Base-by-base conservation (phyloP, 2,797 vertebrate species). In the Fringilla coelebs region DNA sequence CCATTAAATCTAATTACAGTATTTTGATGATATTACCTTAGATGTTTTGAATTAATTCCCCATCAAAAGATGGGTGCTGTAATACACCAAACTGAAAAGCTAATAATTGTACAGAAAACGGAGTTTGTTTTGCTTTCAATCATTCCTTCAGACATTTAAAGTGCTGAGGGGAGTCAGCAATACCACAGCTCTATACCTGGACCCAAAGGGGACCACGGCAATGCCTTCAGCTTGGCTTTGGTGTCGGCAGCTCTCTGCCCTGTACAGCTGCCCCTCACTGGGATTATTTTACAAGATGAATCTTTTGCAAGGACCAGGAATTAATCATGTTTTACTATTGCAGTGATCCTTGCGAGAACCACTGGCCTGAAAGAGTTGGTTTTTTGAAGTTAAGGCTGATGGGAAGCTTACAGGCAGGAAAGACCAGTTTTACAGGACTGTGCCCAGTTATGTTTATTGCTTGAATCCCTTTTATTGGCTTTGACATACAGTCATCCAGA, bases 1-100 rank as follows among this genome's bases (percentile, higher is more conserved):
- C 95, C 88, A 92, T 96, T 96, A 94, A 70, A 85, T 96, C 85
- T 97, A 96, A 97, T 97, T 97, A 97, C 93, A 89, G 86, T 96
- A 92, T 86, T 96, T 92, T 93, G 96, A 96, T 96, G 80, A 74
- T 82, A 93, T 28, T 85, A 76, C 38, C 52, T 83, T 94, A 79
- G 88, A 82, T 77, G 41, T 89, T 94, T 95, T 61, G 77, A 89
- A 87, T 90, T 55, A 78, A 89, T 75, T 87, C 26, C 61, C 26
- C 32, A 74, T 82, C 82, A 85, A 85, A 88, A 81, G 61, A 93
- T 89, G 88, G 65, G 71, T 85, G 90, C 84, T 80, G 52, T 72
- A 67, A 80, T 93, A 49, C 57, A 73, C 67, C 52, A 91, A 94
- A 88, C 82, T 68, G 82, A 93, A 83, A 95, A 93, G 90, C 65